Base-by-base conservation (phyloP, 2,797 vertebrate species). In the Tokudaia tokunoshimensis region DNA sequence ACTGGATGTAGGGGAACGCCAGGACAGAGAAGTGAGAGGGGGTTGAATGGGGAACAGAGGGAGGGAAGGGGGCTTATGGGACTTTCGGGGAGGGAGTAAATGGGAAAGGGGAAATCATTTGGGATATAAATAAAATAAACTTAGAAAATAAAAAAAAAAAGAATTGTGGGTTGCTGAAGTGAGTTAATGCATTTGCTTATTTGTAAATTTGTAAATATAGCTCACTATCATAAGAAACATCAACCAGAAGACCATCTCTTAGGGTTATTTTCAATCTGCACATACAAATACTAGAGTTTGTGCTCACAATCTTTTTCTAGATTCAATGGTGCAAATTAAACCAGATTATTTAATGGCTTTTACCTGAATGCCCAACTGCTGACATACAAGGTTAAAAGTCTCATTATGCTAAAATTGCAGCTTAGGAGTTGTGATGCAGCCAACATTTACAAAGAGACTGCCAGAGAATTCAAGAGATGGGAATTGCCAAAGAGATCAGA, bases 401-500 rank as follows among this genome's bases (percentile, higher is more conserved):
- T 15, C 50, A 76, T 91, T 55, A 61, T n/a, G 15, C 31, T 70
- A 91, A 70, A 76, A 31, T 20, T 4, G 70, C 13, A 37, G 29
- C 63, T 78, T n/a, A 37, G 37, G 61, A 93, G 34, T 57, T 95
- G 63, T 86, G 4, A 26, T 87, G 59, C 59, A 81, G 37, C 59
- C 85, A 87, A 20, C 37, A 31, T 75, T 75, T 76, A 92, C 10
- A 81, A 78, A 97, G 61, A 88, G 10, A 67, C 24, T 44, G 70
- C 93, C 81, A 89, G 70, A 94, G 34, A 94, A 80, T 92, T 96
- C 79, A 94, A 91, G 78, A 83, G 37, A 41, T 17, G n/a, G 41
- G 31, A 95, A 86, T 72, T 93, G n/a, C 44, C 87, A 88, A 92
- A 50, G 15, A 82, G 12, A 41, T 86, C 61, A 92, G 47, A 65